These are phyloP conservation scores for Bradypus variegatus DNA, from an alignment of 2,797 vertebrate genomes.

Conservation along the genomic window DNA sequence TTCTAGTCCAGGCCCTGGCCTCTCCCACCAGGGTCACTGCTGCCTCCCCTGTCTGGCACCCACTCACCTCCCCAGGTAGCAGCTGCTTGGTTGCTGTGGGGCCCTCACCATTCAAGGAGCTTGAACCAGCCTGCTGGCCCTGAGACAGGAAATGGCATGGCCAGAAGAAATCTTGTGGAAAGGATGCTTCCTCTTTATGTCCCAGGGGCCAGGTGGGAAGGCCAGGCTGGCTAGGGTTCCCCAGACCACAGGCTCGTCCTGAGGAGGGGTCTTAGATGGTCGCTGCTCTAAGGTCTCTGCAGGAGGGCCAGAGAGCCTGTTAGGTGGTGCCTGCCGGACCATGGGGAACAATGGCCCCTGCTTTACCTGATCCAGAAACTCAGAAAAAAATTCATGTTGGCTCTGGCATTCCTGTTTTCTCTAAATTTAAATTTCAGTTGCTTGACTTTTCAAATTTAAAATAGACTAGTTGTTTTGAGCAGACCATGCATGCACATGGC, in stretches of 20 bases:
- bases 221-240: not conserved
- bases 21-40: not conserved
- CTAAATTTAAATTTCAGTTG: too few relatives aligned
- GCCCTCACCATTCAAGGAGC: too few relatives aligned
- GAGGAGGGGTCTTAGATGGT: not conserved
- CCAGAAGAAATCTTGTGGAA: too few relatives aligned
- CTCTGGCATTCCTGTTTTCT: too few relatives aligned
- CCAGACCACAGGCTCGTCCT: not conserved
- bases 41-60: not conserved
- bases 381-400: too few relatives aligned
- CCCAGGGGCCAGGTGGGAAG: not conserved
- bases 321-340: not conserved
- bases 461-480: too few relatives aligned
- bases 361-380: too few relatives aligned
- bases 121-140: not conserved
- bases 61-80: not conserved
- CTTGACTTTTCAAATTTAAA: too few relatives aligned
- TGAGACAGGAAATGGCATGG: not conserved
- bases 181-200: not conserved
- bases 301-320: too few relatives aligned
- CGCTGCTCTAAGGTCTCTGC: not conserved
- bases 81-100: not conserved
- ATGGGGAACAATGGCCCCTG: too few relatives aligned
- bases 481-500: too few relatives aligned
- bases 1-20: not conserved